Evolutionary conservation across 2,113 vertebrate genomes (phyloP).

Genomic region (Apteryx owenii): DNA sequence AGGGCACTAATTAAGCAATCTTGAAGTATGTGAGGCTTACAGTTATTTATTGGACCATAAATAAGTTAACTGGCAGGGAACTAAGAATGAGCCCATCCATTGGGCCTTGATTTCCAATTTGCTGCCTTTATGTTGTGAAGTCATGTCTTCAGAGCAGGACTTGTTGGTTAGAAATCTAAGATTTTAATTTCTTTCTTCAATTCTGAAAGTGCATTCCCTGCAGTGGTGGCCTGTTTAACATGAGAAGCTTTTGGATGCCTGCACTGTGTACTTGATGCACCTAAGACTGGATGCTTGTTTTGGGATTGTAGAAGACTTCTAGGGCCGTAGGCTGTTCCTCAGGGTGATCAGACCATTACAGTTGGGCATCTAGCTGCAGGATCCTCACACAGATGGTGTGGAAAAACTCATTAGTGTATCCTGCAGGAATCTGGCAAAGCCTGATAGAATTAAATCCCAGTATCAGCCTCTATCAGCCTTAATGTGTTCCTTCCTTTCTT

Average conservation of each 20-base stretch:
- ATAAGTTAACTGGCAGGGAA: background rate
- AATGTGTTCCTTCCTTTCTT: conserved; percentile 62
- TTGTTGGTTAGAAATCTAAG: background rate
- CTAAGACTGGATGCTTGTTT: rapidly evolving
- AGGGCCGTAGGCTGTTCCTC: background rate
- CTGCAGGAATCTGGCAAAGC: background rate
- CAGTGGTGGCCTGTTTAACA: rapidly evolving
- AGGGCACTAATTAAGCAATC: conserved; percentile 13
- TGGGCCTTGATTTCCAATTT: background rate
- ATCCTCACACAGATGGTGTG: background rate
- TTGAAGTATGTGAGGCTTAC: background rate
- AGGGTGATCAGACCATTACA: rapidly evolving
- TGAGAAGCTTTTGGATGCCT: background rate
- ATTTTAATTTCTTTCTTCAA: background rate
- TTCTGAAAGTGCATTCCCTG: background rate
- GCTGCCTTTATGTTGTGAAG: background rate
- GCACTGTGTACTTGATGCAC: rapidly evolving
- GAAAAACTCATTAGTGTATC: background rate
- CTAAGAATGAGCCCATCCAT: background rate
- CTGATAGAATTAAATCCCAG: conserved; percentile 21
- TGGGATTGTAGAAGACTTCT: background rate
- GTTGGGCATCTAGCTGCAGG: background rate
- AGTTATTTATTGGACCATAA: background rate
- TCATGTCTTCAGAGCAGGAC: rapidly evolving
- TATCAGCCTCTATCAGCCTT: background rate